A percentile compares a stretch with the other conserved stretches of the same genome.
phyloP scores from a whole-genome alignment of 1,140 invertebrate genomes.

The Eurosta solidaginis region DNA sequence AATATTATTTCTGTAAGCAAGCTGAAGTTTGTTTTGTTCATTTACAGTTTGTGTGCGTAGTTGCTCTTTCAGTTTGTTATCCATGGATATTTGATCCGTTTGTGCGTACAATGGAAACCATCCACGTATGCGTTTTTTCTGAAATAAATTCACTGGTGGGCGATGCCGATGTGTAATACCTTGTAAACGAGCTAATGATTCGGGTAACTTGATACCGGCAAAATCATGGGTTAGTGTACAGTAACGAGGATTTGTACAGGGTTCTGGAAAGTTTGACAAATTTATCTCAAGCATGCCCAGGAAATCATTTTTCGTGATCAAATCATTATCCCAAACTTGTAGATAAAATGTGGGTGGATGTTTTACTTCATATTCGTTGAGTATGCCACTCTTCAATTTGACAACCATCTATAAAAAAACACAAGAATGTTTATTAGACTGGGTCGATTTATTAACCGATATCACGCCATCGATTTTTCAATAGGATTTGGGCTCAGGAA shows the following conservation, averaged over 20 bases:
- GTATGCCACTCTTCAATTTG: slow-evolving; percentile 41
- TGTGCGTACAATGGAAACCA: slow-evolving; percentile 75
- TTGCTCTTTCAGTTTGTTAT: not conserved
- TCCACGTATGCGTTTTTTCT: slow-evolving; percentile 70
- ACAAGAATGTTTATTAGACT: no score
- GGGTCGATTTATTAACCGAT: no score
- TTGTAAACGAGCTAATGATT: not conserved
- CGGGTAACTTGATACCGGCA: not conserved
- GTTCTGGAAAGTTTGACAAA: slow-evolving; percentile 66
- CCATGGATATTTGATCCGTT: not conserved
- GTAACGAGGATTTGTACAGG: slow-evolving; percentile 61
- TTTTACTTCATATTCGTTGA: slow-evolving; percentile 53
- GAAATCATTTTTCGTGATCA: slow-evolving; percentile 78
- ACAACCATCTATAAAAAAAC: slow-evolving; percentile 56
- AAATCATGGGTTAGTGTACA: slow-evolving; percentile 35
- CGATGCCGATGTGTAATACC: slow-evolving; percentile 47
- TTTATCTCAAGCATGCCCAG: slow-evolving; percentile 68
- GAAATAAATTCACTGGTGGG: slow-evolving; percentile 78
- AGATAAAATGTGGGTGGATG: slow-evolving; percentile 62
- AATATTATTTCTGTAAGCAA: not conserved
- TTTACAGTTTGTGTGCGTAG: not conserved
- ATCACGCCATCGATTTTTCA: no score
- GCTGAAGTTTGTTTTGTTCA: not conserved
- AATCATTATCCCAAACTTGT: slow-evolving; percentile 72
- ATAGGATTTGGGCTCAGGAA: no score